phyloP scores from a whole-genome alignment of 92 coral and sea anemone species.

The Metridium senile region DNA sequence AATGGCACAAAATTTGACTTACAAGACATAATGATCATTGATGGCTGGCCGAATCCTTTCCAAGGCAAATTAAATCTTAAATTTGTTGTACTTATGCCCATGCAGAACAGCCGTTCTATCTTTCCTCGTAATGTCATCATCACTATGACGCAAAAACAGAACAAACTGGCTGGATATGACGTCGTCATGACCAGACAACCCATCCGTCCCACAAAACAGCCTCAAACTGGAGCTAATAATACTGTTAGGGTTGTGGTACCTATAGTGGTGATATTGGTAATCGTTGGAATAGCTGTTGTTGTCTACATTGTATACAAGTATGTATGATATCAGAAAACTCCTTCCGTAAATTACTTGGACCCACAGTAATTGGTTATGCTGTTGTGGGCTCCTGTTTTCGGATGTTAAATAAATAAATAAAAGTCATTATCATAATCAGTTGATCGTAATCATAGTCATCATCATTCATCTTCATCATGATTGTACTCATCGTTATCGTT shows the following conservation, averaged over 20 bases:
- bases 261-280: constrained; percentile 26
- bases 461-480: too few species aligned
- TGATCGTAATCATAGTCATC: too few species aligned
- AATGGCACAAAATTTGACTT: constrained; percentile 4
- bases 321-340: constrained; percentile 5
- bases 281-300: constrained; percentile 27
- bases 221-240: neutral
- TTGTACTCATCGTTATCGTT: too few species aligned
- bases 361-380: too few species aligned
- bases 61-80: neutral
- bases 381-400: too few species aligned
- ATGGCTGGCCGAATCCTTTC: constrained; percentile 12
- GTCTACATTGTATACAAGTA: constrained; percentile 36
- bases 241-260: constrained; percentile 26
- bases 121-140: neutral
- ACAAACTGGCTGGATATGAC: constrained; percentile 30
- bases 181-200: constrained; percentile 9
- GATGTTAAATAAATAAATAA: too few species aligned
- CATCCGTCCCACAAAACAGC: neutral
- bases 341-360: too few species aligned
- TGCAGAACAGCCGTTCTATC: neutral
- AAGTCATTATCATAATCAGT: too few species aligned
- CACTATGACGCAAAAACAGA: constrained; percentile 8
- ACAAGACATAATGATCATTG: constrained; percentile 15
- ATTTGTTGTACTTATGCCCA: constrained; percentile 21